Evolutionary conservation across 2,888 invertebrate genomes (phyloP).

Genomic region (Rhimphoctona megacephalus): DNA sequence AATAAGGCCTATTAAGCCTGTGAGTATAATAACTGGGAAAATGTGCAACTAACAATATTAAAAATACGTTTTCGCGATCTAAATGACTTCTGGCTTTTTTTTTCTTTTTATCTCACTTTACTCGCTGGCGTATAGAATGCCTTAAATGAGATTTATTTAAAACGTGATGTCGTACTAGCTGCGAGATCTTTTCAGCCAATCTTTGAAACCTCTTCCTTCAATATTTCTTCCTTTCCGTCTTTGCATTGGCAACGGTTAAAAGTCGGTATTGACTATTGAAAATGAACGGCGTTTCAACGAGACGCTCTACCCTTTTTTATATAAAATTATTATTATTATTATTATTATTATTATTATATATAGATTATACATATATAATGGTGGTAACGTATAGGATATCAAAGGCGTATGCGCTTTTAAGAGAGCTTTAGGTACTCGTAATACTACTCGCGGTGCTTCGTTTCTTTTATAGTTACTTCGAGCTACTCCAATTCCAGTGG

Average conservation of each 20-base stretch:
- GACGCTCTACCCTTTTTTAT: slow-evolving; percentile 11
- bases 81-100: slow-evolving; percentile 46
- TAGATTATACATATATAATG: slow-evolving; percentile 27
- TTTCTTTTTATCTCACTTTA: slow-evolving; percentile 22
- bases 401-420: slow-evolving; percentile 29
- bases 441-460: slow-evolving; percentile 32
- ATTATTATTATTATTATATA: slow-evolving; percentile 2
- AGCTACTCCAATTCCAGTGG: slow-evolving; percentile 67
- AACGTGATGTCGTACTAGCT: slow-evolving; percentile 45
- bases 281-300: slow-evolving; percentile 21
- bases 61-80: slow-evolving; percentile 9
- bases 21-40: not conserved
- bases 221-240: slow-evolving; percentile 24
- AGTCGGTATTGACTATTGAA: slow-evolving; percentile 23
- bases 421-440: slow-evolving; percentile 11
- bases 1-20: not conserved
- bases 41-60: not conserved
- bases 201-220: slow-evolving; percentile 21
- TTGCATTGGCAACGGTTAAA: slow-evolving; percentile 30
- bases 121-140: slow-evolving; percentile 16
- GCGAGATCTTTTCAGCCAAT: slow-evolving; percentile 39
- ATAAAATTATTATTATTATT: slow-evolving; percentile 20
- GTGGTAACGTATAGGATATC: slow-evolving; percentile 16
- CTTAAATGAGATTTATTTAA: slow-evolving; percentile 46
- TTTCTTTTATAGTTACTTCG: slow-evolving; percentile 50